A percentile compares a stretch with the other conserved stretches of the same genome.
phyloP scores from a whole-genome alignment of 2,113 vertebrate genomes.

The Nibea coibor region DNA sequence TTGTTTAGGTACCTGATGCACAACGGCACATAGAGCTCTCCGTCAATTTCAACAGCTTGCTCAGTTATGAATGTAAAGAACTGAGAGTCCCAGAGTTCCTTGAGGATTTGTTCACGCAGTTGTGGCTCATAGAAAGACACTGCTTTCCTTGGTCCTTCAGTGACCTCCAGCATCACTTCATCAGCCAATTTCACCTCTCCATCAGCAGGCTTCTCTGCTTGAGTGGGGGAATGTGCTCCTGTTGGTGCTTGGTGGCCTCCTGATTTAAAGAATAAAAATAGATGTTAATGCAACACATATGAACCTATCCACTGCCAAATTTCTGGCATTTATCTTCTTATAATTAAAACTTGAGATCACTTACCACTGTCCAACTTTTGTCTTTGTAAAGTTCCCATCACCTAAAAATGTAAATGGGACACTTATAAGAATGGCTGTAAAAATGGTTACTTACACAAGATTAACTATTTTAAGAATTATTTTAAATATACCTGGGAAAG shows the following conservation, averaged over 20 bases:
- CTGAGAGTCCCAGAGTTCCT: slow-evolving; percentile 82
- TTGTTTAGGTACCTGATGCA: slow-evolving; percentile 83
- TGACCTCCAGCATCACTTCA: neutral
- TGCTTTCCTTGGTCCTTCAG: slow-evolving; percentile 40
- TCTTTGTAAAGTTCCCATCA: slow-evolving; percentile 70
- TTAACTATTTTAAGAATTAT: neutral
- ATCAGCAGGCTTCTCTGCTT: slow-evolving; percentile 31
- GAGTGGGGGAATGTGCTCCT: neutral
- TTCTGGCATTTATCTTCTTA: neutral
- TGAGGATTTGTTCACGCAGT: slow-evolving; percentile 80
- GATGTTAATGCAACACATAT: neutral
- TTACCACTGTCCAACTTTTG: slow-evolving; percentile 78
- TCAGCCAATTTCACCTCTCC: slow-evolving; percentile 23
- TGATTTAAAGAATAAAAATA: slow-evolving; percentile 26
- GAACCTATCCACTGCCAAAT: neutral
- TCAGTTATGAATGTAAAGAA: slow-evolving; percentile 84
- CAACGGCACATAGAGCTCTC: slow-evolving; percentile 81
- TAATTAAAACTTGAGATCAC: slow-evolving; percentile 37
- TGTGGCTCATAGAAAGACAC: slow-evolving; percentile 80
- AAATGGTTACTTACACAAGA: slow-evolving; percentile 1
- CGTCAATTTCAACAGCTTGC: slow-evolving; percentile 73
- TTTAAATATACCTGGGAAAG: slow-evolving; percentile 76
- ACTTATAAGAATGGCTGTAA: neutral
- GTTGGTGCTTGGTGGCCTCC: slow-evolving; percentile 17
- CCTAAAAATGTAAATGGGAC: slow-evolving; percentile 59